Conservation (phyloP, 2,888 invertebrate species). For the Lapara coniferarum region DNA sequence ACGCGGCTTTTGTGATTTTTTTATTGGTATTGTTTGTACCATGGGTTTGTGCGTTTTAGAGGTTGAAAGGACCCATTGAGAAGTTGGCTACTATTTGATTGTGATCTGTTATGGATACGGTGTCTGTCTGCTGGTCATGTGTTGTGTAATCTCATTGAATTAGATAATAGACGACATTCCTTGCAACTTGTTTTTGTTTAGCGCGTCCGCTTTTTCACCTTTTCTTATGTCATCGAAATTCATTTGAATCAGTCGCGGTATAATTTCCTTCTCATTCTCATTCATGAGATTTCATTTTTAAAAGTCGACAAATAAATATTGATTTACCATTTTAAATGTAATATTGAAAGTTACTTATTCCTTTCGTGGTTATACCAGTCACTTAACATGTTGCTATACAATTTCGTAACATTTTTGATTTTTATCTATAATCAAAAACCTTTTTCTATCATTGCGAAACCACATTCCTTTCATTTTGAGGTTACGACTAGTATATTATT, state of each 20-base stretch:
- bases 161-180: slow-evolving; percentile 21
- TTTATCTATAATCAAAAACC: background rate
- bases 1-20: slow-evolving; percentile 63
- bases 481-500: background rate
- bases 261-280: background rate
- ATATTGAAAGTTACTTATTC: background rate
- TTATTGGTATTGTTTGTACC: slow-evolving; percentile 57
- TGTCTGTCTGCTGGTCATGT: slow-evolving; percentile 40
- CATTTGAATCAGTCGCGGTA: background rate
- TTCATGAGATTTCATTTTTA: background rate
- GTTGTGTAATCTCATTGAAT: slow-evolving; percentile 25
- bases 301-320: background rate
- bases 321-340: background rate
- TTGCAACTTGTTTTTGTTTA: slow-evolving; percentile 18
- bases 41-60: slow-evolving; percentile 69
- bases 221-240: slow-evolving; percentile 22
- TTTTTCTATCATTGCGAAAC: background rate
- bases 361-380: background rate
- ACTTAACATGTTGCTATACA: background rate
- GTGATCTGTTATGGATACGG: slow-evolving; percentile 65
- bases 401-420: background rate
- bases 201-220: slow-evolving; percentile 14
- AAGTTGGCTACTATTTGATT: slow-evolving; percentile 60
- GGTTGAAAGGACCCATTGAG: slow-evolving; percentile 68
- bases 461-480: background rate